Conservation (phyloP, 92 coral and sea anemone species). For the Heliopora coerulea region DNA sequence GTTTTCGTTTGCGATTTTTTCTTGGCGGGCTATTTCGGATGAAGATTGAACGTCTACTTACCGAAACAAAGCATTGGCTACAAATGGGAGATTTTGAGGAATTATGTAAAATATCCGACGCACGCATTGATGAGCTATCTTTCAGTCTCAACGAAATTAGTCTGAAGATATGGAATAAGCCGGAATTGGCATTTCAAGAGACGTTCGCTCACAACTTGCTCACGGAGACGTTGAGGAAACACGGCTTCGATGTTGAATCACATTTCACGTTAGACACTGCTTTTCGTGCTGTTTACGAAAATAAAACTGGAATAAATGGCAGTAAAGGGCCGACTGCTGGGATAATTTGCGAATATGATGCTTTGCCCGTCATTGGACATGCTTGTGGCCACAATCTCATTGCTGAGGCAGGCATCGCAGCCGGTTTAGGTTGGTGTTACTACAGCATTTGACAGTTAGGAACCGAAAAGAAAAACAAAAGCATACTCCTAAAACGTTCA, state of each 20-base stretch:
- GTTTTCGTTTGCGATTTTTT: too few species aligned
- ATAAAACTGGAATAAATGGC: background rate
- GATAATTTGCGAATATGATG: conserved; percentile 69
- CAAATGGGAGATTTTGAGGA: too few species aligned
- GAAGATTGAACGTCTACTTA: too few species aligned
- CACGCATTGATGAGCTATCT: conserved; percentile 52
- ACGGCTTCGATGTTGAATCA: conserved; percentile 36
- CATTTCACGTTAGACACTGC: conserved; percentile 25
- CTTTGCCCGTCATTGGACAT: conserved; percentile 71
- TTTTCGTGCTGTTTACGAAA: background rate
- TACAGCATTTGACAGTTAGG: too few species aligned
- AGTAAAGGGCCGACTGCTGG: conserved; percentile 36
- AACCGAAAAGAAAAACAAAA: too few species aligned
- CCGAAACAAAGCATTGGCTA: too few species aligned
- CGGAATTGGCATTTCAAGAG: conserved; percentile 40
- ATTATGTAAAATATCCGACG: too few species aligned
- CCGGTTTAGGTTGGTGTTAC: conserved; percentile 62
- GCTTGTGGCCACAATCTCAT: conserved; percentile 88
- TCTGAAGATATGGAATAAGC: conserved; percentile 40
- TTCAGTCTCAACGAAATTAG: conserved; percentile 34
- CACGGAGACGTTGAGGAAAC: conserved; percentile 35
- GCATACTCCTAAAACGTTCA: too few species aligned
- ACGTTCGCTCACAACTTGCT: conserved; percentile 34
- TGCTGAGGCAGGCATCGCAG: conserved; percentile 77
- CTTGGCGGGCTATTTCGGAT: too few species aligned